phyloP scores from a whole-genome alignment of 2,113 vertebrate genomes.

The Vulpes lagopus region DNA sequence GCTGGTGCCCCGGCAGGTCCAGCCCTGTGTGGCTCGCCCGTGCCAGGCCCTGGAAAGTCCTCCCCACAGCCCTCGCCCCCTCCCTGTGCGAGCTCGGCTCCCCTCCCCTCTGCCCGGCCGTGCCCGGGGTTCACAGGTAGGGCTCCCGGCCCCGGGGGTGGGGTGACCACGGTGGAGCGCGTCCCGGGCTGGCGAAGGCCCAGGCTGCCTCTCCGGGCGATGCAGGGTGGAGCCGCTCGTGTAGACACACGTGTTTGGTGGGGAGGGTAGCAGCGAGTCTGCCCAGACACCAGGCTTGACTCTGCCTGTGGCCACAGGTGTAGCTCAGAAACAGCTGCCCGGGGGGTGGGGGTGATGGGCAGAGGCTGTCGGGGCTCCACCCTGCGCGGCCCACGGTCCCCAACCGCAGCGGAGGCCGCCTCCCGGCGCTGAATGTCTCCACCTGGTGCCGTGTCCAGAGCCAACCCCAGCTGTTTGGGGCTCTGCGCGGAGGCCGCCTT shows the following conservation, averaged over 20 bases:
- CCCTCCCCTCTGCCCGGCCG: too few relatives aligned
- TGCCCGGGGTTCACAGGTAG: fast-evolving
- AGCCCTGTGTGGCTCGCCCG: background rate
- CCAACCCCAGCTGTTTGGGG: background rate
- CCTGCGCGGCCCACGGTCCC: too few relatives aligned
- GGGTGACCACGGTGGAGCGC: background rate
- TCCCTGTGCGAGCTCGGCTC: background rate
- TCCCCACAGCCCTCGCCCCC: background rate
- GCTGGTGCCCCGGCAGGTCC: constrained; percentile 26
- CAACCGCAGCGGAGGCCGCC: fast-evolving
- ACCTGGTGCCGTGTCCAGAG: fast-evolving
- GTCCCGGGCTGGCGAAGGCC: background rate
- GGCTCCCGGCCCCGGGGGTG: background rate
- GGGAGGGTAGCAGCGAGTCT: fast-evolving
- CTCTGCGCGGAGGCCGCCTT: background rate
- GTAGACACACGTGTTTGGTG: background rate
- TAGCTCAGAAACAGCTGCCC: background rate
- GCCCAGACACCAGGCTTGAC: background rate
- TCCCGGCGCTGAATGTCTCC: background rate
- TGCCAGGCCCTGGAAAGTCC: background rate
- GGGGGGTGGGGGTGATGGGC: background rate
- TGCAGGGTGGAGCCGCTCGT: fast-evolving
- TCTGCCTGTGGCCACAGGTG: background rate
- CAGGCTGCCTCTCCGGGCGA: fast-evolving
- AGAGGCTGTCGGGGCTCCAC: background rate